Conservation (phyloP, 2,113 vertebrate species). For the Odontophorus gujanensis region DNA sequence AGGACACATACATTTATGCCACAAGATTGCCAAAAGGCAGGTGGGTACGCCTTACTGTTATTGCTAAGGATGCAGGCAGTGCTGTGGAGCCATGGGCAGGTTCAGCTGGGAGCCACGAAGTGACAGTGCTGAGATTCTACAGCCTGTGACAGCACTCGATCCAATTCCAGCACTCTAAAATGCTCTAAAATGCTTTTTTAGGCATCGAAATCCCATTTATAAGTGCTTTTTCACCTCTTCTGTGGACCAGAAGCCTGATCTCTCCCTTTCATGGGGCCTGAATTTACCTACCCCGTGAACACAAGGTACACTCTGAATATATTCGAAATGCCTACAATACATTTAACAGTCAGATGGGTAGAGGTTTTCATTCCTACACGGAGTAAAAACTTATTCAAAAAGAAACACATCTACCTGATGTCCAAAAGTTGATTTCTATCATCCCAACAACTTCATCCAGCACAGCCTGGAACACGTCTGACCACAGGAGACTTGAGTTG, state of each 20-base stretch:
- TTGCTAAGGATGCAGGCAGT: rapidly evolving
- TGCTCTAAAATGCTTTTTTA: neutral
- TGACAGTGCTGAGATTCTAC: neutral
- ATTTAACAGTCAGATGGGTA: neutral
- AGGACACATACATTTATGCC: neutral
- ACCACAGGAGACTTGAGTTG: neutral
- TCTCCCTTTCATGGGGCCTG: neutral
- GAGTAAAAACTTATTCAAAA: neutral
- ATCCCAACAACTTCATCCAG: neutral
- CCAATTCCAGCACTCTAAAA: neutral
- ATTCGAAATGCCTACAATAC: neutral
- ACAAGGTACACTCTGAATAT: neutral
- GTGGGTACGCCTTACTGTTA: neutral
- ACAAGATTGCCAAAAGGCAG: neutral
- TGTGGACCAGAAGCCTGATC: neutral
- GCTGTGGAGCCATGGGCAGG: rapidly evolving
- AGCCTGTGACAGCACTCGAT: neutral
- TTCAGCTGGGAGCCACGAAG: neutral
- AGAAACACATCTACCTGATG: neutral
- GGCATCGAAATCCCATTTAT: neutral
- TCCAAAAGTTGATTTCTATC: neutral
- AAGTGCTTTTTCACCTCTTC: neutral
- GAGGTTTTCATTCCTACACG: neutral
- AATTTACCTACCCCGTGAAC: neutral
- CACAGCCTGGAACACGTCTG: neutral